Conservation (phyloP, 2,888 invertebrate genomes). For the Acronicta psi region DNA sequence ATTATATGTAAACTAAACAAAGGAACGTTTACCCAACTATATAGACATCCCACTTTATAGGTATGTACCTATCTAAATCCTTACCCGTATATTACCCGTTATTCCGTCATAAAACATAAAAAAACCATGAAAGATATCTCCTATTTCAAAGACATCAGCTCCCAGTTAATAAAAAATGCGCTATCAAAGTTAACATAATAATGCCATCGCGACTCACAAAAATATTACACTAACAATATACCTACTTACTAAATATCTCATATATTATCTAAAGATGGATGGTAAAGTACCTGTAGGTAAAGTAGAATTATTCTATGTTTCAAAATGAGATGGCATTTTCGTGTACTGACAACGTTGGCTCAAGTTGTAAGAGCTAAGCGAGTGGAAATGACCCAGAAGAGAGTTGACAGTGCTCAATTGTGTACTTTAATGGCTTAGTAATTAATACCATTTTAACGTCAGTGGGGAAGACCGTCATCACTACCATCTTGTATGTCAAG, state of each 20-base stretch:
- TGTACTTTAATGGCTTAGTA: neutral
- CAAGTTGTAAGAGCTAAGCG: conserved; percentile 28
- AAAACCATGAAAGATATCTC: too few species aligned
- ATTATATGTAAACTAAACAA: conserved; percentile 55
- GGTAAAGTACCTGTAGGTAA: conserved; percentile 22
- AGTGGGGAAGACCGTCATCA: too few species aligned
- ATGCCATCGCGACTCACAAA: neutral
- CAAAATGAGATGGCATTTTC: conserved; percentile 46
- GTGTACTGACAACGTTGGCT: conserved; percentile 14
- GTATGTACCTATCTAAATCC: conserved; percentile 30
- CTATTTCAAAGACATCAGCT: too few species aligned
- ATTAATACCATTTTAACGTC: neutral
- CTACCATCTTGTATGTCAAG: too few species aligned
- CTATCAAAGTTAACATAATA: neutral
- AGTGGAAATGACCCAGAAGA: too few species aligned
- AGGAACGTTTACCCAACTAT: conserved; percentile 42
- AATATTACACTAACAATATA: neutral
- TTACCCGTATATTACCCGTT: too few species aligned
- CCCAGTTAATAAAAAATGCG: neutral
- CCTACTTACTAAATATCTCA: neutral
- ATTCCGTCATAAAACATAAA: too few species aligned
- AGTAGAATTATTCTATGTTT: conserved; percentile 46
- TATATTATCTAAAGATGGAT: conserved; percentile 15
- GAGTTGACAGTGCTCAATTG: too few species aligned
- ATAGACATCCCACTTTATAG: conserved; percentile 33